A percentile compares a stretch with the other conserved stretches of the same genome.
These are phyloP conservation scores for Euura saliciscinereae DNA, from an alignment of 1,140 invertebrate species.

Conservation along the genomic window DNA sequence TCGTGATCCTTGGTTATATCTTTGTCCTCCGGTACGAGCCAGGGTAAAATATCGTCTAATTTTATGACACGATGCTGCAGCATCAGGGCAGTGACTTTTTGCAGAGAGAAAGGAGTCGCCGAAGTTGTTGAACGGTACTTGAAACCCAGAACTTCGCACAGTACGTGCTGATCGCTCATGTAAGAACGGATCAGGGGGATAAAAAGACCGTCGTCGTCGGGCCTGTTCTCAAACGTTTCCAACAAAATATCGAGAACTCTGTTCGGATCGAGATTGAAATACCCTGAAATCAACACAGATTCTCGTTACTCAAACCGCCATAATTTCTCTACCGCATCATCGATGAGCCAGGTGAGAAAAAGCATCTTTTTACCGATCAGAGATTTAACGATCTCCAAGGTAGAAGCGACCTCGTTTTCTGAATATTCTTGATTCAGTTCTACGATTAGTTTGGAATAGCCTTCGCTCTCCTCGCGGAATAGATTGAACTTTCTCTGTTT, in stretches of 20 bases:
- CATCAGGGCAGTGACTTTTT: slow-evolving; percentile 87
- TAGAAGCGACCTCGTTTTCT: slow-evolving; percentile 64
- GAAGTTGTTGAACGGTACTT: slow-evolving; percentile 80
- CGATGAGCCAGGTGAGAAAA: neutral
- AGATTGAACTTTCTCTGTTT: slow-evolving; percentile 99
- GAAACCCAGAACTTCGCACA: slow-evolving; percentile 94
- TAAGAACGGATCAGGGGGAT: slow-evolving; percentile 84
- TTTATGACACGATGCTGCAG: slow-evolving; percentile 86
- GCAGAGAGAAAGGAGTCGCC: slow-evolving; percentile 81
- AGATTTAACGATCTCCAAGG: slow-evolving; percentile 89
- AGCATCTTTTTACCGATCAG: slow-evolving; percentile 76
- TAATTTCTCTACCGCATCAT: too few species aligned
- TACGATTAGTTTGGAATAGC: slow-evolving; percentile 96
- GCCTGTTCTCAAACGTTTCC: slow-evolving; percentile 93
- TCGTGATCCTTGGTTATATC: slow-evolving; percentile 83
- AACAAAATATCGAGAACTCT: slow-evolving; percentile 95
- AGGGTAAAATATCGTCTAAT: slow-evolving; percentile 88
- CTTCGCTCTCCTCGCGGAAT: slow-evolving; percentile 98
- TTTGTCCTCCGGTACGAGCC: slow-evolving; percentile 86
- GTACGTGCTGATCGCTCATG: slow-evolving; percentile 82
- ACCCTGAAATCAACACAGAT: slow-evolving; percentile 73
- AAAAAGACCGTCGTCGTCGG: slow-evolving; percentile 77
- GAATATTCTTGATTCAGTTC: slow-evolving; percentile 90
- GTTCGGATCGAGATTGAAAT: slow-evolving; percentile 99
- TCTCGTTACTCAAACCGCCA: neutral